phyloP scores from a whole-genome alignment of 2,888 invertebrate genomes.

The Hydrotaea cyrtoneurina region DNA sequence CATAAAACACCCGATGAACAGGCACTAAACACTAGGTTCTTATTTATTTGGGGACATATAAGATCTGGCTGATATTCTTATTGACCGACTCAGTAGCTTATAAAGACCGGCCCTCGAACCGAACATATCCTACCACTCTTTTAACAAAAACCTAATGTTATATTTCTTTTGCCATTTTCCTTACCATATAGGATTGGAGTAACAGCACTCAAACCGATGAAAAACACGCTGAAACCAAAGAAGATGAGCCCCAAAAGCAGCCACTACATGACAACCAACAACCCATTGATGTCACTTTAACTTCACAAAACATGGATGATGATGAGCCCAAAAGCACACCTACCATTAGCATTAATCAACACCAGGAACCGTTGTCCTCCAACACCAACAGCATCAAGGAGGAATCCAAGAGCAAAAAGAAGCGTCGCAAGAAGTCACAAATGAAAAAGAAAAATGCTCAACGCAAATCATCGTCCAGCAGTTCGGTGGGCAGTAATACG shows the following conservation, averaged over 20 bases:
- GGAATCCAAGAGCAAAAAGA: slow-evolving; percentile 86
- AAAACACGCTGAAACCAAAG: slow-evolving; percentile 50
- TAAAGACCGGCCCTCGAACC: too few relatives aligned
- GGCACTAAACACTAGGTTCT: too few relatives aligned
- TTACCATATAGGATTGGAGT: slow-evolving; percentile 71
- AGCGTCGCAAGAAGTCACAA: slow-evolving; percentile 89
- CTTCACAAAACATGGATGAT: slow-evolving; percentile 39
- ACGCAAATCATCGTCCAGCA: slow-evolving; percentile 84
- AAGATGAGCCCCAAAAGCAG: slow-evolving; percentile 14
- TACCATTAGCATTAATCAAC: background rate
- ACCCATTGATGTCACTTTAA: slow-evolving; percentile 45
- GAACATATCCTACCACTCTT: too few relatives aligned
- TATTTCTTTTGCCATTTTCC: slow-evolving; percentile 7
- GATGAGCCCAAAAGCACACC: slow-evolving; percentile 41
- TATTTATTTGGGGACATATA: too few relatives aligned
- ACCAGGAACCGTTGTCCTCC: slow-evolving; percentile 40
- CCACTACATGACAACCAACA: background rate
- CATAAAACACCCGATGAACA: too few relatives aligned
- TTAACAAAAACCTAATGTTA: too few relatives aligned
- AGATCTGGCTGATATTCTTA: too few relatives aligned
- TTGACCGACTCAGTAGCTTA: too few relatives aligned
- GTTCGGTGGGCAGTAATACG: slow-evolving; percentile 77
- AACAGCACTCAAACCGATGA: slow-evolving; percentile 72
- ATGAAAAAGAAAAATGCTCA: slow-evolving; percentile 90
- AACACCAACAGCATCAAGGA: slow-evolving; percentile 70